These are phyloP conservation scores for Craseonycteris thonglongyai DNA, from an alignment of 2,113 vertebrate genomes.

Conservation along the genomic window DNA sequence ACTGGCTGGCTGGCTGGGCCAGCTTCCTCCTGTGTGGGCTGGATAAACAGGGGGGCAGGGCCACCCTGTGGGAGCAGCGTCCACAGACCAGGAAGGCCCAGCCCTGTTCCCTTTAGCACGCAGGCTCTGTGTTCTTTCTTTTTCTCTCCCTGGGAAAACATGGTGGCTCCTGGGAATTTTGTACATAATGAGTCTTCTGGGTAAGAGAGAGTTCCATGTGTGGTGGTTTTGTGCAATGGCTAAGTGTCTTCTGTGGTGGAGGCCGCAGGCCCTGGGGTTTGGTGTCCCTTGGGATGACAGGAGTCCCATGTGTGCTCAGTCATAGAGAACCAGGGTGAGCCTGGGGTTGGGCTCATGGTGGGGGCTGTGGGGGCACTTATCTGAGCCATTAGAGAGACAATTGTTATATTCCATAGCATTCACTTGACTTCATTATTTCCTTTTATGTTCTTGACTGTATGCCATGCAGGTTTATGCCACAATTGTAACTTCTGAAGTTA, in stretches of 20 bases:
- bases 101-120: neutral
- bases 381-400: neutral
- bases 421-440: neutral
- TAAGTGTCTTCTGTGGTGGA: neutral
- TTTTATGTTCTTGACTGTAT: neutral
- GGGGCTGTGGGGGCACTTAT: fast-evolving
- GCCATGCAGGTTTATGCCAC: neutral
- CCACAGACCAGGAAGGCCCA: fast-evolving
- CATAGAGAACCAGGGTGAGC: neutral
- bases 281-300: neutral
- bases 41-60: too few species aligned
- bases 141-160: neutral
- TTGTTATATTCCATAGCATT: neutral
- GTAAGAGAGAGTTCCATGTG: neutral
- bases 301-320: fast-evolving
- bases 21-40: neutral
- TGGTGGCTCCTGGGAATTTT: neutral
- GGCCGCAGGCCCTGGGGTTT: neutral
- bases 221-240: neutral
- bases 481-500: neutral
- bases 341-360: fast-evolving
- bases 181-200: neutral
- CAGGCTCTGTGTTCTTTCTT: fast-evolving
- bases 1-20: too few species aligned
- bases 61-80: neutral